phyloP scores from a whole-genome alignment of 2,113 vertebrate species.

The Nannobrachium achirus region DNA sequence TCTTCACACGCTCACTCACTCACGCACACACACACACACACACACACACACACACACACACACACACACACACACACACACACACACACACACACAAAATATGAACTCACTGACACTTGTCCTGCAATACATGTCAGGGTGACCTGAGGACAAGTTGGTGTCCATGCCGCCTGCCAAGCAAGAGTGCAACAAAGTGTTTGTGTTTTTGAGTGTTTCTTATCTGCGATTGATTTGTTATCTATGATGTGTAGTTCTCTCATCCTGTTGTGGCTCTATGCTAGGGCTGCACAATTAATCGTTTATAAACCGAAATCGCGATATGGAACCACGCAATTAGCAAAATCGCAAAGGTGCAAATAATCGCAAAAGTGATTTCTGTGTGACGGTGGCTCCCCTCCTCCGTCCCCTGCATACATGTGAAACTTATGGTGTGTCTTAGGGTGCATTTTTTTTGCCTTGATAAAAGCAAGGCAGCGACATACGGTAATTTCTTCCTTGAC shows the following conservation, averaged over 20 bases:
- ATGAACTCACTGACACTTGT: constrained; percentile 51
- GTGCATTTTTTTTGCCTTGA: too few relatives aligned
- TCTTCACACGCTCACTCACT: too few relatives aligned
- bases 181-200: constrained; percentile 27
- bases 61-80: neutral
- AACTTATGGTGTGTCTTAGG: too few relatives aligned
- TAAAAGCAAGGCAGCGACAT: too few relatives aligned
- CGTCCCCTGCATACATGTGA: too few relatives aligned
- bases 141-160: constrained; percentile 50
- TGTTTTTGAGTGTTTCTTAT: constrained; percentile 43
- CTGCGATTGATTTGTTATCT: constrained; percentile 25
- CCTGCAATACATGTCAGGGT: constrained; percentile 58
- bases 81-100: neutral
- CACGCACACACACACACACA: constrained; percentile 2
- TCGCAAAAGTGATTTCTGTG: too few relatives aligned
- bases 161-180: constrained; percentile 56
- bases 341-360: too few relatives aligned
- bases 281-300: too few relatives aligned
- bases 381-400: too few relatives aligned
- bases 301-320: too few relatives aligned
- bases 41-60: neutral
- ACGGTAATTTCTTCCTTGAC: too few relatives aligned
- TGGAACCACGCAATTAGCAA: too few relatives aligned
- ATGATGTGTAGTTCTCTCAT: constrained; percentile 60
- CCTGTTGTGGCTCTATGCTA: constrained; percentile 42